Base-by-base conservation (phyloP, 2,888 invertebrate genomes). In the Bugula neritina region DNA sequence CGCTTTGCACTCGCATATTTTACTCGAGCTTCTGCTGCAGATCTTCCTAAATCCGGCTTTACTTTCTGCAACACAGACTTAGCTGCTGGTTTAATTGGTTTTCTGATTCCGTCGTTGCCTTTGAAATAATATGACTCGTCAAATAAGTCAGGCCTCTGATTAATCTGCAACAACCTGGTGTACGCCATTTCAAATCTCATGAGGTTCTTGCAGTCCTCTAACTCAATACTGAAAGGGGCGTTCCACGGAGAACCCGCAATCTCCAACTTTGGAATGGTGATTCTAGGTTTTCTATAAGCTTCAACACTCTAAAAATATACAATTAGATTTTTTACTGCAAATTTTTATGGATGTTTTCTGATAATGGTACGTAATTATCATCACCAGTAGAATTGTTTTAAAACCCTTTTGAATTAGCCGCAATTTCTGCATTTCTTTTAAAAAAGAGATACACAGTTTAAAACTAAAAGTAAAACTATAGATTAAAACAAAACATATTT, bases 171-270 rank as follows among this genome's bases (percentile, higher is more conserved):
- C 27, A 63, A 13, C n/a, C 63, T 27, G 29, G 63, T 63, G 34
- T 31, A 63, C 5, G 63, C 63, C 63, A 63, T 63, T n/a, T 63
- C 63, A 63, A 63, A 63, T n/a, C 63, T 27, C 63, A 63, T 63
- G 31, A 63, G 31, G n/a, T 31, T n/a, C n/a, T 63, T 63, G n/a
- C 63, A 63, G 63, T 63, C 63, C 31, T 63, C 63, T 13, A 63
- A 31, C 5, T 63, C 31, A 13, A 63, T 34, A 31, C 5, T 31
- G 5, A 63, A 27, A 13, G 63, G 63, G 5, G 5, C 3, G 10
- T 13, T 63, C 63, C 63, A 63, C 63, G 27, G 21, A n/a, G 63
- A 63, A 27, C 25, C 63, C 27, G 63, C 63, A 27, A 63, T 63
- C 31, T 63, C 63, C 31, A 63, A 31, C 5, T 27, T 21, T 31